Evolutionary conservation across 2,113 vertebrate genomes (phyloP), one percentile per base, ranked within the genome.

Genomic region (Sclerurus mexicanus): DNA sequence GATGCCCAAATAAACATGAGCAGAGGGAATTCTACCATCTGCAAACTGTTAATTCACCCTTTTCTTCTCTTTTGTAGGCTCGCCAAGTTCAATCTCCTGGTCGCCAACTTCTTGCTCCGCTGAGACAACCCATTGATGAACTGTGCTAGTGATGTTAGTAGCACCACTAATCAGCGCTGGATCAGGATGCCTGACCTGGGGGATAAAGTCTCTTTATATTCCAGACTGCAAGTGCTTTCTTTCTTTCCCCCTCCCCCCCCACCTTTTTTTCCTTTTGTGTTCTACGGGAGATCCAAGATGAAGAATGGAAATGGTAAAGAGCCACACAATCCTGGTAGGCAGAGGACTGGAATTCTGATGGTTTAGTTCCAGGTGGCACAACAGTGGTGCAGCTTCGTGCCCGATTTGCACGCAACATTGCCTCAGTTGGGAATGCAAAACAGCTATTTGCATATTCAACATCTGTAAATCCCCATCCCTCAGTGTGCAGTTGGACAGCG

Each of bases 11-110:
- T 84, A 96, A 96, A 96, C 87, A 93, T 0, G 23, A 87, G 75
- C 44, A 89, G 66, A 78, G 82, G 94, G 93, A 95, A 89, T 96
- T 96, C 88, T 76, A 84, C 88, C 96, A 96, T 96, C 95, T 97
- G 96, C 92, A 96, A 95, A 94, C 90, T 81, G 92, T 96, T 97
- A 96, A 91, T 96, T 96, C 80, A 93, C 92, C 86, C 94, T 75
- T 94, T 96, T 96, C 72, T 96, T 93, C 94, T 95, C 91, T 92
- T 96, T 88, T 97, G 93, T 93, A 95, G 95, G 68, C 73, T 90
- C 5, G 89, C 96, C 97, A 97, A 97, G 82, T 83, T 93, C 95
- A 95, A 91, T 86, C 94, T 91, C 72, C 85, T 63, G 75, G 87
- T 96, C 47, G 93, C 93, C 96, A 96, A 73, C 90, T 96, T 92